Percentiles rank a stretch among this genome's conserved stretches.
These are phyloP conservation scores for Nymphalis c-album DNA, from an alignment of 2,888 invertebrate genomes.

Conservation along the genomic window DNA sequence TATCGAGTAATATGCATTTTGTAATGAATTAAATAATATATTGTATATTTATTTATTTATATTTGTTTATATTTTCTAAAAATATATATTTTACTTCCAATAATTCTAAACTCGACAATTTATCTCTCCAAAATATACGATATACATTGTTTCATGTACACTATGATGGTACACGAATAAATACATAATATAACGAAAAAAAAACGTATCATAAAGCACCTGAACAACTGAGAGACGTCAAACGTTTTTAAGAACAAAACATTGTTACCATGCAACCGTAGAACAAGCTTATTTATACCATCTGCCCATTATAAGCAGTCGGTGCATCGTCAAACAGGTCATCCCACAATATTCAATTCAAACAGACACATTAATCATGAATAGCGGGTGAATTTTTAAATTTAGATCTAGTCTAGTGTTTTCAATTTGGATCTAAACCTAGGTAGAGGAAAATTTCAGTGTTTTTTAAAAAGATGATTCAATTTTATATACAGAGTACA, in stretches of 20 bases:
- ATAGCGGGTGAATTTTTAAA: constrained; percentile 54
- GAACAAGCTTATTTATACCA: constrained; percentile 57
- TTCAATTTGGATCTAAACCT: constrained; percentile 44
- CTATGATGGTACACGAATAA: no score
- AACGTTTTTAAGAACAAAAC: constrained; percentile 25
- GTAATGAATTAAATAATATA: no score
- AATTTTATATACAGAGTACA: background rate
- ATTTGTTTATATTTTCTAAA: no score
- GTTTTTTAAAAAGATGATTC: constrained; percentile 1
- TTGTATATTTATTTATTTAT: no score
- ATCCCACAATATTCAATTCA: constrained; percentile 59
- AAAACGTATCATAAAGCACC: constrained; percentile 23
- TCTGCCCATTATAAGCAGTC: constrained; percentile 65
- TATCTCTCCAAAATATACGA: no score
- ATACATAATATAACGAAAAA: background rate
- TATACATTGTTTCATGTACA: no score
- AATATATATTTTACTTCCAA: no score
- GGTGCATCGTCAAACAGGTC: constrained; percentile 76
- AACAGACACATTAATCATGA: constrained; percentile 65
- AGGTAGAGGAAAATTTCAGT: constrained; percentile 19
- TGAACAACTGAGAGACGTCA: constrained; percentile 28
- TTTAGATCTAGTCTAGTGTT: constrained; percentile 45
- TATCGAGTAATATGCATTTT: no score
- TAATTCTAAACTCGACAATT: no score
- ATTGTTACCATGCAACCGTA: constrained; percentile 54